phyloP scores from a whole-genome alignment of 2,113 vertebrate species.

The Forbesichthys agassizii region DNA sequence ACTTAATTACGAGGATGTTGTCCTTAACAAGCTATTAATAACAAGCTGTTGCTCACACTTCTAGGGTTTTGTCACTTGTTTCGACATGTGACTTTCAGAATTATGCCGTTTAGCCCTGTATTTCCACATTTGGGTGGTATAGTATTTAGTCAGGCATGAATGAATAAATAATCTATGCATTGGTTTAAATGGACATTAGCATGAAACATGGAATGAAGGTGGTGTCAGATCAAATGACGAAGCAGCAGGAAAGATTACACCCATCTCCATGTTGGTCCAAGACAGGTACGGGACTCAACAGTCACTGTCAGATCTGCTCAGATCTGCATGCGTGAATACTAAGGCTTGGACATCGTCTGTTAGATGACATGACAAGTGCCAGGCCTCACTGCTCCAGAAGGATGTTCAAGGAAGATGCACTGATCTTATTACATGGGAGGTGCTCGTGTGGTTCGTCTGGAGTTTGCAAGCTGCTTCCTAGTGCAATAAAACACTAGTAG shows the following conservation, averaged over 20 bases:
- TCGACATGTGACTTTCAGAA: conserved; percentile 5
- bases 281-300: conserved; percentile 27
- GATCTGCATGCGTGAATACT: conserved; percentile 38
- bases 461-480: background rate
- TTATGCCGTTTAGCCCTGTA: background rate
- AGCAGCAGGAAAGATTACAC: conserved; percentile 43
- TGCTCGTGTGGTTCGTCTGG: background rate
- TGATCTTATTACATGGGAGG: conserved; percentile 24
- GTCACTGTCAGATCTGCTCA: conserved; percentile 26
- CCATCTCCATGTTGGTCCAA: conserved; percentile 23
- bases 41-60: conserved; percentile 35
- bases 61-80: conserved; percentile 40
- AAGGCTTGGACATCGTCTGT: conserved; percentile 14
- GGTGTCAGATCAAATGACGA: conserved; percentile 28
- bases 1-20: conserved; percentile 42
- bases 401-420: conserved; percentile 22
- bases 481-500: background rate
- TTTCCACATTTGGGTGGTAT: background rate
- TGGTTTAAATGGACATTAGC: too few relatives aligned
- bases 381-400: background rate
- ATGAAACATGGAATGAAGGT: conserved; percentile 5
- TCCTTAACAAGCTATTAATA: conserved; percentile 50
- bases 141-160: background rate
- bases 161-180: too few relatives aligned
- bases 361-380: conserved; percentile 35